Evolutionary conservation across 53 echinoderm and acorn worm genomes (phyloP).

Genomic region (Paracentrotus lividus): DNA sequence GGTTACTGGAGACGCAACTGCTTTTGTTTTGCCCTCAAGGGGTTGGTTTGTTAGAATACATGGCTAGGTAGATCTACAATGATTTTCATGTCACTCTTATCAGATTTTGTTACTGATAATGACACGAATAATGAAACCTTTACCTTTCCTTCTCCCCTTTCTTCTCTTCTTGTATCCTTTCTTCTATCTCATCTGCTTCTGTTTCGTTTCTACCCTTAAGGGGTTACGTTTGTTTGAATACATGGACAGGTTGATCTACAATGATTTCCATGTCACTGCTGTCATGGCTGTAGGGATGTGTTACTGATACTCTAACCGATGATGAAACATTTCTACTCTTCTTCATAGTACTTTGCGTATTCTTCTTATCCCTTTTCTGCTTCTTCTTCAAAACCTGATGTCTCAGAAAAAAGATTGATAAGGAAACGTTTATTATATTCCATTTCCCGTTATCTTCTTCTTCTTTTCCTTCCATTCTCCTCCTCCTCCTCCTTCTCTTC

Average conservation of each 20-base stretch:
- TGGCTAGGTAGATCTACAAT: not conserved
- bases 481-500: not conserved
- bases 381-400: not conserved
- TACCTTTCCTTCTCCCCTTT: not conserved
- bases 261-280: slow-evolving; percentile 10
- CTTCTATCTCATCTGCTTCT: too few species aligned
- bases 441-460: too few species aligned
- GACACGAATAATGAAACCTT: not conserved
- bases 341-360: not conserved
- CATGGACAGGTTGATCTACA: not conserved
- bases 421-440: too few species aligned
- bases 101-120: not conserved
- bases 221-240: not conserved
- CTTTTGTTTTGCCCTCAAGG: not conserved
- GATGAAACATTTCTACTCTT: not conserved
- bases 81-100: slow-evolving; percentile 7
- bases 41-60: not conserved
- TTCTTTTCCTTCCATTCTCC: not conserved
- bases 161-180: not conserved
- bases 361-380: slow-evolving; percentile 1
- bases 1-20: not conserved
- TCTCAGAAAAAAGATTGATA: too few species aligned
- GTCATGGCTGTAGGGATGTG: not conserved
- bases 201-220: not conserved
- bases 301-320: not conserved